Base-by-base conservation (phyloP, 1,140 invertebrate genomes). In the Mercenaria mercenaria region DNA sequence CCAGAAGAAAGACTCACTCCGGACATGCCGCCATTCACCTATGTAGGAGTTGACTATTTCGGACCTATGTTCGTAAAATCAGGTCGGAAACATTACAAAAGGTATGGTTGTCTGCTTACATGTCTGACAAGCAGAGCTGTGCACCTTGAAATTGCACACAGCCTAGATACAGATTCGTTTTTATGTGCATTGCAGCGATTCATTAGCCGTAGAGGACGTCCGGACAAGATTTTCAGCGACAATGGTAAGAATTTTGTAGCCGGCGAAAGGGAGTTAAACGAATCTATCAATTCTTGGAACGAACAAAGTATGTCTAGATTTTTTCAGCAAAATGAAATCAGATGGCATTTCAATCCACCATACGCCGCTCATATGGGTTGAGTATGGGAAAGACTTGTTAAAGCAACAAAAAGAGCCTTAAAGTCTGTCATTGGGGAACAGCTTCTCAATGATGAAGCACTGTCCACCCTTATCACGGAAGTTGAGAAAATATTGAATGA, bases 21-120 rank as follows among this genome's bases (percentile, higher is more conserved):
- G 3, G 52, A 67, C 26, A 47, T 37, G 20, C 56, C 61, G 4
- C 41, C 56, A 8, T 83, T 83, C 26, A 90, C 88, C 0, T 81
- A 43, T 80, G 90, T 87, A n/a, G 93, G 93, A 32, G 59, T 91
- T 32, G 93, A 94, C 37, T 93, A 77, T 83, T 94, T 93, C 85
- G 88, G 92, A 23, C 93, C 93, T 8, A 74, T 39, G 13, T 23
- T 69, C 43, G 23, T 76, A n/a, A 61, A 43, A 37, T 29, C 64
- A 18, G 82, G 87, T 20, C 41, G 87, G n/a, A 81, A 39, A 23
- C 52, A 84, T 56, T 56, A 82, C 10, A 91, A 91, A 79, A 47
- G 72, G 39, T 85, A 91, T 61, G 89, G 90, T 23, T 72, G 50
- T 41, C 20, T 91, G 50, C 67, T 83, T 29, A 91, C 91, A 8